phyloP scores from a whole-genome alignment of 2,797 vertebrate genomes.

The Malacoraja senta region DNA sequence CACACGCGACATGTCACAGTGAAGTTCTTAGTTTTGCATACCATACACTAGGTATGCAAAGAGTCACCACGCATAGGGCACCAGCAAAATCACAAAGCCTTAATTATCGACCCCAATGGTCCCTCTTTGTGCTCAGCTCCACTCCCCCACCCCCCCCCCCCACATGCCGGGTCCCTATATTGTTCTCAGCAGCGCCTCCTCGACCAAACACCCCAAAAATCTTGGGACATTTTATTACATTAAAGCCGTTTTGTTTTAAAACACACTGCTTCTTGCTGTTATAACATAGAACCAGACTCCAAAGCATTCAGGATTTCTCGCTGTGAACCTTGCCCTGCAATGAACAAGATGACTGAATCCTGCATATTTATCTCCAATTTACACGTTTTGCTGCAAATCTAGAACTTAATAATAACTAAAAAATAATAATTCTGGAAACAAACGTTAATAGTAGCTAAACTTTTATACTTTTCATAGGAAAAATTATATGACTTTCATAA shows the following conservation, averaged over 20 bases:
- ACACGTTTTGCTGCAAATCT: neutral
- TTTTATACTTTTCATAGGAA: neutral
- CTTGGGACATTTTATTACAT: neutral
- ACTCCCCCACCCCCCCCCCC: too few species aligned
- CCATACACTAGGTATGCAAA: too few species aligned
- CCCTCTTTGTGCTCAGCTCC: too few species aligned
- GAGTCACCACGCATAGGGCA: too few species aligned
- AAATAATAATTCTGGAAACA: neutral
- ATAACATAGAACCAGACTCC: neutral
- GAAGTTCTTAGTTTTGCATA: too few species aligned
- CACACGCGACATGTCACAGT: too few species aligned
- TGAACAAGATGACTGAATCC: neutral
- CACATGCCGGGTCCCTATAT: too few species aligned
- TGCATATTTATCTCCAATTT: neutral
- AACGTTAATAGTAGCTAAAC: neutral
- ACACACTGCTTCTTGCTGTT: neutral
- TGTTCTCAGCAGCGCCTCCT: too few species aligned
- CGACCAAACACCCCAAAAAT: too few species aligned
- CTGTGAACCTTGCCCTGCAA: neutral
- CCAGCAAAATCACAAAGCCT: too few species aligned
- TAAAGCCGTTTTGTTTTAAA: neutral
- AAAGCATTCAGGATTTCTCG: neutral
- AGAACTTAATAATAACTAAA: neutral
- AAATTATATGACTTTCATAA: neutral
- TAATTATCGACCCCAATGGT: too few species aligned